Evolutionary conservation across 1,140 invertebrate species (phyloP).

Genomic region (Apolygus lucorum): DNA sequence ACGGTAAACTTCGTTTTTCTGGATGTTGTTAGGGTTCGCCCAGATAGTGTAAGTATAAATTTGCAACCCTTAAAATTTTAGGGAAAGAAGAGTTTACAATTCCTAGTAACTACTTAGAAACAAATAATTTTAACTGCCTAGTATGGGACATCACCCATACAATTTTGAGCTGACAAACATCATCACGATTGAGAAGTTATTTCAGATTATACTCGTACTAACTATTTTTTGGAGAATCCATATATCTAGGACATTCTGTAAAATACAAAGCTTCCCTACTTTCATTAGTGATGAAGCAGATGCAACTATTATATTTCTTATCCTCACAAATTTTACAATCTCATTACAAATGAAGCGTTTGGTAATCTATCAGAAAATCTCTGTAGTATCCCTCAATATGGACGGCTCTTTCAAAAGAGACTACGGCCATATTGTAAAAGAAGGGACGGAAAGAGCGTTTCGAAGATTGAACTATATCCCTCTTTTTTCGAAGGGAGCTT

Average conservation of each 20-base stretch:
- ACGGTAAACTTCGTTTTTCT: too few species aligned
- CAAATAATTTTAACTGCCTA: too few species aligned
- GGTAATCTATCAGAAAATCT: background rate
- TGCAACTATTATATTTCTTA: background rate
- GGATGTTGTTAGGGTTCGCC: too few species aligned
- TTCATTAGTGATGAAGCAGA: background rate
- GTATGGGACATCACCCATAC: too few species aligned
- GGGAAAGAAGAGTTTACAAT: too few species aligned
- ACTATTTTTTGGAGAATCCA: background rate
- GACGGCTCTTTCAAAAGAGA: too few species aligned
- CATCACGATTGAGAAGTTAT: too few species aligned
- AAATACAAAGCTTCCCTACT: background rate
- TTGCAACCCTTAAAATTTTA: too few species aligned
- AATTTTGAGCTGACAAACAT: too few species aligned
- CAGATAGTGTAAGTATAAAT: too few species aligned
- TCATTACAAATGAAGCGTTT: background rate
- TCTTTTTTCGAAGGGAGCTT: conserved; percentile 4
- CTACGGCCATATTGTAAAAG: background rate
- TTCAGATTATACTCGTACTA: background rate
- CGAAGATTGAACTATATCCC: background rate
- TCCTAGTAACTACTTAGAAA: too few species aligned
- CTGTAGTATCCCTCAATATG: too few species aligned
- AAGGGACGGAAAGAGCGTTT: background rate
- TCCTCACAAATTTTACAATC: background rate
- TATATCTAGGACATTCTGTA: background rate